Percentiles rank a stretch among this genome's conserved stretches.
These are phyloP conservation scores for Platyscelio sp. DNA, from an alignment of 2,888 invertebrate genomes.

Conservation along the genomic window DNA sequence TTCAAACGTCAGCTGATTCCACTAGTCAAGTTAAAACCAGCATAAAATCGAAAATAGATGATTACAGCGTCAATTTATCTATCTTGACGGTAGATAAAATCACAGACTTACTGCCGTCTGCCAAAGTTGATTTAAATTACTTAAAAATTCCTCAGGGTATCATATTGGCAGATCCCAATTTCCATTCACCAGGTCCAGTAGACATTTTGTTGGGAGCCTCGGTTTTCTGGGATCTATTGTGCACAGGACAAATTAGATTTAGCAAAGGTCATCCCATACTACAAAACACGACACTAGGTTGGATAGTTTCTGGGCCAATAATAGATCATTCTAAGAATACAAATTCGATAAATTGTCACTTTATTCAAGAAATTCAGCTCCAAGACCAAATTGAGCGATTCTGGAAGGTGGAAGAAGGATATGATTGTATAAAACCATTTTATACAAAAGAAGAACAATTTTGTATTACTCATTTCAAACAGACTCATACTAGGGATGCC, in stretches of 20 bases:
- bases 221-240: constrained; percentile 25
- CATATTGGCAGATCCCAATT: constrained; percentile 22
- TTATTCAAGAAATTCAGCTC: background rate
- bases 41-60: background rate
- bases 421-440: constrained; percentile 1
- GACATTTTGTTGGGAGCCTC: constrained; percentile 21
- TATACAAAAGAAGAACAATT: constrained; percentile 29
- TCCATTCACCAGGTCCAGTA: background rate
- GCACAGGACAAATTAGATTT: constrained; percentile 16
- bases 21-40: background rate
- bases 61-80: background rate
- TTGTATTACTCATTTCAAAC: constrained; percentile 42
- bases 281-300: constrained; percentile 25
- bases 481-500: constrained; percentile 15
- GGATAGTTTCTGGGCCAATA: constrained; percentile 16
- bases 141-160: constrained; percentile 8
- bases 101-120: background rate
- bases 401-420: constrained; percentile 42
- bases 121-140: background rate
- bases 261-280: background rate
- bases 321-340: background rate
- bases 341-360: constrained; percentile 10
- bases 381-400: constrained; percentile 31
- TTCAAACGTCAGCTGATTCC: background rate
- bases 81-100: background rate